Percentiles rank a stretch among this genome's conserved stretches.
Conservation (phyloP, 2,797 vertebrate genomes). For the Schizopygopsis malacanthus region DNA sequence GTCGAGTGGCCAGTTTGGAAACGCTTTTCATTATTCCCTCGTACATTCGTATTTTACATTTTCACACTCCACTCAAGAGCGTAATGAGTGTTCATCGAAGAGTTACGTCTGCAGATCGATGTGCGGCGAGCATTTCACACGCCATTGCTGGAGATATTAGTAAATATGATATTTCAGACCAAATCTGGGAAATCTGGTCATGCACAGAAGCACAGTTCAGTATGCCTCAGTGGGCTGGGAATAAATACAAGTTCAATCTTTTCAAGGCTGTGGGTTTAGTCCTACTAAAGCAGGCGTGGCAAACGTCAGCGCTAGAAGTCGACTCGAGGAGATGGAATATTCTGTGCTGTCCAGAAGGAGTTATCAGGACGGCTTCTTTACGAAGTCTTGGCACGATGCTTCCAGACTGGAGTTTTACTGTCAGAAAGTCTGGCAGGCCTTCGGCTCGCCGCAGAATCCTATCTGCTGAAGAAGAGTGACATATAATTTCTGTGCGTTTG, state of each 20-base stretch:
- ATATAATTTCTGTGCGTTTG: conserved; percentile 67
- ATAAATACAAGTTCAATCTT: conserved; percentile 27
- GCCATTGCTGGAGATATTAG: conserved; percentile 15
- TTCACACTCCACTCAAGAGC: conserved; percentile 48
- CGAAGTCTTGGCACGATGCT: conserved; percentile 32
- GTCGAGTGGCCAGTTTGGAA: conserved; percentile 31
- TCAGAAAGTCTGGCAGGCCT: conserved; percentile 26
- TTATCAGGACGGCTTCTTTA: conserved; percentile 20
- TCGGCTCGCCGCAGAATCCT: conserved; percentile 25
- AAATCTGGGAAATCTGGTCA: background rate
- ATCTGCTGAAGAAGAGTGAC: conserved; percentile 56
- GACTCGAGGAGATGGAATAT: conserved; percentile 12
- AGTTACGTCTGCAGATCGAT: conserved; percentile 48
- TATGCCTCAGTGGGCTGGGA: conserved; percentile 34
- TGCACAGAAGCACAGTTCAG: background rate
- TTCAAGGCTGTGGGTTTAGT: conserved; percentile 14
- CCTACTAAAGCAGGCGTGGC: background rate
- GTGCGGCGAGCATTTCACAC: conserved; percentile 2
- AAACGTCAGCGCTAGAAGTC: background rate
- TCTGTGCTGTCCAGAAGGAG: conserved; percentile 12
- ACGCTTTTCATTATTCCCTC: conserved; percentile 59
- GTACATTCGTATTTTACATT: conserved; percentile 38
- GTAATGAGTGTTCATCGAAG: conserved; percentile 48
- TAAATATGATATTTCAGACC: conserved; percentile 36
- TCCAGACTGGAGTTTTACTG: conserved; percentile 38